These are phyloP conservation scores for Glyphotaelius pellucidus DNA, from an alignment of 2,888 invertebrate genomes.

Conservation along the genomic window DNA sequence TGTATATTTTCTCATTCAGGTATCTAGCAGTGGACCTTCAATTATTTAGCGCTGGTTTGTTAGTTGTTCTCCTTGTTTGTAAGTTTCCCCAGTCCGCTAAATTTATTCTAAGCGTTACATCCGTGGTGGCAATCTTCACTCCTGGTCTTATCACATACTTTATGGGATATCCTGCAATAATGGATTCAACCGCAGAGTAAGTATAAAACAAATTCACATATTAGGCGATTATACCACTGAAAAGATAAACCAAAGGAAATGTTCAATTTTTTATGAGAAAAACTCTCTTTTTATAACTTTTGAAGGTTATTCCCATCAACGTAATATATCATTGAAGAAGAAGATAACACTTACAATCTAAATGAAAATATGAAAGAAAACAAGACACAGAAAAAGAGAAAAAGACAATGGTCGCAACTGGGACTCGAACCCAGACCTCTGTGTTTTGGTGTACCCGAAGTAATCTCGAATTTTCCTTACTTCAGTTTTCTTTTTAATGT, in stretches of 20 bases:
- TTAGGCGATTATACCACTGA: neutral
- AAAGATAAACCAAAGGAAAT: neutral
- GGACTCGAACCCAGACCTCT: too few species aligned
- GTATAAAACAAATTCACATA: neutral
- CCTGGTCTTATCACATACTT: slow-evolving; percentile 68
- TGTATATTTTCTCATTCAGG: slow-evolving; percentile 65
- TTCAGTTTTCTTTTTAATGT: too few species aligned
- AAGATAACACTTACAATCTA: too few species aligned
- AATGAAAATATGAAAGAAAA: too few species aligned
- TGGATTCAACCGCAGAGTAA: slow-evolving; percentile 67
- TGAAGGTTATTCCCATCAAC: too few species aligned
- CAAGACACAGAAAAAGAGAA: too few species aligned
- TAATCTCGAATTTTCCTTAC: too few species aligned
- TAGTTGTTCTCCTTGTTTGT: slow-evolving; percentile 68
- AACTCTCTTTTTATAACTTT: too few species aligned
- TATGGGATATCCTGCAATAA: slow-evolving; percentile 68
- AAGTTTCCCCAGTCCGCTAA: slow-evolving; percentile 67
- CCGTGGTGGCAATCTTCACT: slow-evolving; percentile 67
- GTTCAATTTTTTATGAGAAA: too few species aligned
- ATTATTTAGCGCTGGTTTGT: slow-evolving; percentile 68
- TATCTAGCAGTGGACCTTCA: slow-evolving; percentile 70
- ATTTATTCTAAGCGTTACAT: slow-evolving; percentile 57
- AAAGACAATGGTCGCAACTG: too few species aligned
- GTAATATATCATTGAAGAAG: too few species aligned
- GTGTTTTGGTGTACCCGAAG: neutral